Evolutionary conservation across 2,888 invertebrate genomes (phyloP).

Genomic region (Diaphora mendica): DNA sequence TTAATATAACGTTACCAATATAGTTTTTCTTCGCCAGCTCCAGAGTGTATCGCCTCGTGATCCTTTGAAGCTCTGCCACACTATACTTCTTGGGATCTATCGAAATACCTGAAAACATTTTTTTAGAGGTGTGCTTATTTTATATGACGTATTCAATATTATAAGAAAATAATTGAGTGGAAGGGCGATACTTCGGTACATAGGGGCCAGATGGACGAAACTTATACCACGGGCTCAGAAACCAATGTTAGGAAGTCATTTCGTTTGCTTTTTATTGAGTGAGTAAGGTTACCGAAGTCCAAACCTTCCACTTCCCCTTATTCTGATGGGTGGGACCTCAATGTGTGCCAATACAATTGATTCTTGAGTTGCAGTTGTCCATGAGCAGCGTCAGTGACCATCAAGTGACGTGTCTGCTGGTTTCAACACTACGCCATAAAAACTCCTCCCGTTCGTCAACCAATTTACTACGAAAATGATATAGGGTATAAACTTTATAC

Average conservation of each 20-base stretch:
- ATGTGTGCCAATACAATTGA: neutral
- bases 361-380: no score
- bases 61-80: conserved; percentile 91
- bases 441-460: neutral
- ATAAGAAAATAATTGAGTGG: no score
- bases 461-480: neutral
- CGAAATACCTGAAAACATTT: conserved; percentile 87
- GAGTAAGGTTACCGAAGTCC: neutral
- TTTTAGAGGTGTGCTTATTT: neutral
- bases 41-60: conserved; percentile 90
- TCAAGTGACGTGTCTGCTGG: neutral
- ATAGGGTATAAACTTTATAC: neutral
- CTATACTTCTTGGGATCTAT: conserved; percentile 91
- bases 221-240: neutral
- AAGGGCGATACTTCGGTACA: neutral
- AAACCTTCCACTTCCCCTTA: neutral
- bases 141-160: neutral
- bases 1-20: conserved; percentile 78
- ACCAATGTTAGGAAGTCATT: neutral
- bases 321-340: no score
- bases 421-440: neutral
- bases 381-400: neutral
- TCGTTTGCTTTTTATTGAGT: neutral
- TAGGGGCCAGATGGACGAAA: no score
- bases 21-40: conserved; percentile 93